Evolutionary conservation across 2,797 vertebrate species (phyloP).

Genomic region (Myiotriccus ornatus): DNA sequence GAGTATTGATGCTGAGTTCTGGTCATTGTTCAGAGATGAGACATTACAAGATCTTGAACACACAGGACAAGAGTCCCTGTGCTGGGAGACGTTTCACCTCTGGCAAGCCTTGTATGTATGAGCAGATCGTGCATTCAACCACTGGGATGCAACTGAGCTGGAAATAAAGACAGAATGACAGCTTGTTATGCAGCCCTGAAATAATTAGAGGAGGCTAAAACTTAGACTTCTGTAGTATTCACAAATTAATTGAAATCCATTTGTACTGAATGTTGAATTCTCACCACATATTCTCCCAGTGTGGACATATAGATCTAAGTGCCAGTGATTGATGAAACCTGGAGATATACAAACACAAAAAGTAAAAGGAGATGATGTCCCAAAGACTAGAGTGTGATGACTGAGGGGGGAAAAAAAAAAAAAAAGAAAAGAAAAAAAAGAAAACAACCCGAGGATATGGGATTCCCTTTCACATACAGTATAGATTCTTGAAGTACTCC

Average conservation of each 20-base stretch:
- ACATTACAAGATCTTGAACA: neutral
- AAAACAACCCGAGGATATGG: neutral
- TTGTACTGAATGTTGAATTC: neutral
- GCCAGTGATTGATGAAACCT: neutral
- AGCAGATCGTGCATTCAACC: neutral
- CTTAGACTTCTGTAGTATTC: neutral
- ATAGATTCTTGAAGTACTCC: conserved; percentile 9
- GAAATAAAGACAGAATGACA: neutral
- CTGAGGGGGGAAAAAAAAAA: neutral
- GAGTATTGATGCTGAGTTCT: neutral
- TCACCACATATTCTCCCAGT: neutral
- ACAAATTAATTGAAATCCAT: neutral
- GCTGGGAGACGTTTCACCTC: neutral
- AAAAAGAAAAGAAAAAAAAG: neutral
- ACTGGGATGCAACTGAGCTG: neutral
- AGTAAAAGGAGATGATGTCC: neutral
- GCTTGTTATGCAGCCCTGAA: neutral
- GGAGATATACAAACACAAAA: neutral
- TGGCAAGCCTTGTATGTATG: neutral
- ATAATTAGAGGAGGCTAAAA: neutral
- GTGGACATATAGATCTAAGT: neutral
- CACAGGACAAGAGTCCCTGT: neutral
- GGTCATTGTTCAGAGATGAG: neutral
- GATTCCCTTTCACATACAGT: conserved; percentile 33
- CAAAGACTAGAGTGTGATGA: neutral